Evolutionary conservation across 1,140 invertebrate genomes (phyloP), one percentile per base, ranked within the genome.

Genomic region (Euwallacea similis): DNA sequence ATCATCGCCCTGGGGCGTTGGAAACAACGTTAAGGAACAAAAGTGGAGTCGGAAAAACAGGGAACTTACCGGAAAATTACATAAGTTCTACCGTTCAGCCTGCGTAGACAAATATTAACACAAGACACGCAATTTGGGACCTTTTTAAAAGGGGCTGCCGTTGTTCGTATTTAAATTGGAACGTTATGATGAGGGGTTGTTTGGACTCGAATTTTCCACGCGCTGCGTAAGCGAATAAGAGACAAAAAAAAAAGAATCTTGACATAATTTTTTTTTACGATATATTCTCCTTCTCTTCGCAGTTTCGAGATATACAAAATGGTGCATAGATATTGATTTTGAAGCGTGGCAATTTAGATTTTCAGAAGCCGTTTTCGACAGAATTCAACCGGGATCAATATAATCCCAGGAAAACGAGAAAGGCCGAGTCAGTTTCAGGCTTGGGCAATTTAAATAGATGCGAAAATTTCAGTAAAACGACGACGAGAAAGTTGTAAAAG

Each of bases 81-180:
- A 64, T 64, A 63, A 70, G 68, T 70, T 70, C 64, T 58, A 42
- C 68, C 53, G 60, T 58, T 70, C 60, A 56, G 46, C 46, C 55
- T 61, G 68, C 67, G 67, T 64, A 70, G 68, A 63, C 68, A 70
- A 70, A 70, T 70, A 70, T 70, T 70, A 70, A 70, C 68, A 70
- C 60, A 70, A 70, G 68, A 64, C 68, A 70, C 60, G 68, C 68
- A 70, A 70, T 70, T 70, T 70, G 53, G 68, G 16, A 58, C 68
- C 68, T 64, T 70, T 70, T 65, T 65, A 54, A 55, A 63, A 70
- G 47, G 61, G 68, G 61, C 60, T 63, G 21, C 21, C 21, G 21
- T 33, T 33, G 47, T 69, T 62, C 58, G 50, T 63, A 70, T 70
- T 70, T 70, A 70, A 70, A 70, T 70, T 70, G 68, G 33, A 33